Base-by-base conservation (phyloP, 2,888 invertebrate species). In the Emmelina monodactyla region DNA sequence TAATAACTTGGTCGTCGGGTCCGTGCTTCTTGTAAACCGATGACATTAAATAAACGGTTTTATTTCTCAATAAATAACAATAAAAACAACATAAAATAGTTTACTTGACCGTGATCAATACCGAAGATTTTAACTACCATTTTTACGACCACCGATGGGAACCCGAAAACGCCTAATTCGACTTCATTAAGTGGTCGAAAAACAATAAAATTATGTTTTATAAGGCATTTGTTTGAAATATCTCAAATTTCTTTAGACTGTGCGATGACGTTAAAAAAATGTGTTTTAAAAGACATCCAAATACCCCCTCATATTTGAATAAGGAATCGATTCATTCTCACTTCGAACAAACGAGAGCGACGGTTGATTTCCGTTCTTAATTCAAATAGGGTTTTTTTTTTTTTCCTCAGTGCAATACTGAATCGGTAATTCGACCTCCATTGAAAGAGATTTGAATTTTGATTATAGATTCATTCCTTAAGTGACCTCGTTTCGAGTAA, bases 281-380 rank as follows among this genome's bases (percentile, higher is more conserved):
- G 51, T 47, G 53, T 50, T 55, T 48, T 56, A 61, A 66, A 64
- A 67, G n/a, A n/a, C n/a, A n/a, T n/a, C n/a, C n/a, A n/a, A 66
- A 56, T 52, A 53, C 54, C 58, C 62, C 67, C 55, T 64, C 68
- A 65, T 55, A 39, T 37, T 40, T 37, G 33, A 55, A 62, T 53
- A 64, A 59, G 62, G 64, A 73, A 78, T 78, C 78, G 70, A 78
- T 76, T 69, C 69, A 66, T 72, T 78, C 76, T 78, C 78, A 79
- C 78, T 78, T 78, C 48, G 63, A 63, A 72, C 75, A 71, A 75
- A 65, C 62, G 60, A 51, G 52, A 59, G 56, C 62, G 78, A 72
- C 78, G 75, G 73, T 71, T 76, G 70, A 72, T 76, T 79, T 78
- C 78, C 78, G 79, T 67, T 76, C 75, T 66, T 66, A 66, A 75